Percentiles rank a stretch among this genome's conserved stretches.
These are phyloP conservation scores for Euura lappo DNA, from an alignment of 1,140 invertebrate genomes.

Conservation along the genomic window DNA sequence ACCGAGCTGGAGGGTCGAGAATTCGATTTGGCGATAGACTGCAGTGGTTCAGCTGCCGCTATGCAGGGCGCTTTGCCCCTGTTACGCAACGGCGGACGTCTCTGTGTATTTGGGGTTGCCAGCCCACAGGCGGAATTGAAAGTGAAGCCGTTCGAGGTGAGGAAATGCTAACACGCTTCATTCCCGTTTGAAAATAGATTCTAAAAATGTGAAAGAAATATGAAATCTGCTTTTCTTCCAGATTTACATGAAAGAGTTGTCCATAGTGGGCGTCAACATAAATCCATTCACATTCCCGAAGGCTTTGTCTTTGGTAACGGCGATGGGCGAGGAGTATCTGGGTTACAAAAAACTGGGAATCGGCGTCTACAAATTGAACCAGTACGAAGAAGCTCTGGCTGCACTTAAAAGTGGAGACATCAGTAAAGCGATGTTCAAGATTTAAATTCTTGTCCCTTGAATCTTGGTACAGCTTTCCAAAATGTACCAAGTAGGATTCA, in stretches of 20 bases:
- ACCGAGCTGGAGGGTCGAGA: conserved; percentile 59
- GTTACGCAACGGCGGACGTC: conserved; percentile 59
- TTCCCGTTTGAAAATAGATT: neutral
- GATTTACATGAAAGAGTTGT: conserved; percentile 71
- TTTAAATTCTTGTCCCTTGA: conserved; percentile 34
- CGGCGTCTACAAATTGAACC: conserved; percentile 63
- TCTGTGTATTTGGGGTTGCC: conserved; percentile 67
- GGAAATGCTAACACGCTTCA: neutral
- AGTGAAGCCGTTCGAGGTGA: conserved; percentile 51
- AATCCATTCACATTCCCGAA: conserved; percentile 74
- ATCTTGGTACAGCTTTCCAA: too few species aligned
- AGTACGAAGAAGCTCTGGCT: conserved; percentile 66
- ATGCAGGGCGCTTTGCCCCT: conserved; percentile 61
- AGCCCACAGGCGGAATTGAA: conserved; percentile 56
- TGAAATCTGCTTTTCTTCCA: conserved; percentile 48
- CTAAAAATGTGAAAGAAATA: neutral
- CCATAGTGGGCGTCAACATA: conserved; percentile 68
- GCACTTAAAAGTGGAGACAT: conserved; percentile 65
- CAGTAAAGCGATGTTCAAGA: conserved; percentile 72
- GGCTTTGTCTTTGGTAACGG: conserved; percentile 65
- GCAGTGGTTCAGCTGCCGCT: conserved; percentile 67
- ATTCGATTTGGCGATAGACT: conserved; percentile 72
- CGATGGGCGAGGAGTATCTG: conserved; percentile 69
- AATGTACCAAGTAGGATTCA: too few species aligned
- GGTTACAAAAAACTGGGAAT: conserved; percentile 71